Conservation (phyloP, 2,113 vertebrate species). For the Monopterus albus region DNA sequence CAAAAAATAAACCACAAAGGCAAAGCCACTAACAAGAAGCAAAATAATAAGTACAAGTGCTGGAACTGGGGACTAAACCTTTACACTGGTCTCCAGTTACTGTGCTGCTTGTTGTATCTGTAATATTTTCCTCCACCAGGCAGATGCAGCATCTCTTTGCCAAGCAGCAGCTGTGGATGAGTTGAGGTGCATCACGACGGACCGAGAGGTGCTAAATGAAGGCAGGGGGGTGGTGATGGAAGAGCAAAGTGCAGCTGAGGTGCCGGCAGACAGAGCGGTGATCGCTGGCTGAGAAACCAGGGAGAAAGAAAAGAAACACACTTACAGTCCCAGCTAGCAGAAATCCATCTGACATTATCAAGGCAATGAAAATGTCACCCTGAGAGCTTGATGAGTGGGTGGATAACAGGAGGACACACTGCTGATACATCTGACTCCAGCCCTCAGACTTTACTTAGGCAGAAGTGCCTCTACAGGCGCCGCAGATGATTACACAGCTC, state of each 20-base stretch:
- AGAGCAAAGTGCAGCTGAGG: conserved; percentile 42
- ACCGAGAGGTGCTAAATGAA: conserved; percentile 15
- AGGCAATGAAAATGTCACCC: conserved; percentile 27
- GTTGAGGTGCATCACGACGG: conserved; percentile 7
- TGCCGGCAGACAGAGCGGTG: not conserved
- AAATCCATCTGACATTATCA: conserved; percentile 40
- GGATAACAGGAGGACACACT: conserved; percentile 10
- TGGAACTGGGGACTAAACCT: not conserved
- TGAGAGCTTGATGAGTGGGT: conserved; percentile 18
- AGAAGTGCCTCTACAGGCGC: not conserved
- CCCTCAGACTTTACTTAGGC: conserved; percentile 21
- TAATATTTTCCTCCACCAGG: not conserved
- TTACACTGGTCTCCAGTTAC: not conserved
- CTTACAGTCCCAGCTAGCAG: conserved; percentile 9
- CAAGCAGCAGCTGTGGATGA: not conserved
- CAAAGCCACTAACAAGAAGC: no score
- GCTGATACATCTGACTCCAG: conserved; percentile 19
- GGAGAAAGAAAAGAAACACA: conserved; percentile 23
- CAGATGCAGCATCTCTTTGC: conserved; percentile 8
- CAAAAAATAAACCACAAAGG: no score
- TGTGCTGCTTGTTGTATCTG: not conserved
- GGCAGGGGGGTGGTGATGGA: conserved; percentile 8
- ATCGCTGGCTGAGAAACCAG: not conserved
- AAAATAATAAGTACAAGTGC: no score
- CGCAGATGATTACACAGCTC: not conserved